Evolutionary conservation across 2,113 vertebrate species (phyloP), one percentile per base, ranked within the genome.

Genomic region (Cacatua alba): DNA sequence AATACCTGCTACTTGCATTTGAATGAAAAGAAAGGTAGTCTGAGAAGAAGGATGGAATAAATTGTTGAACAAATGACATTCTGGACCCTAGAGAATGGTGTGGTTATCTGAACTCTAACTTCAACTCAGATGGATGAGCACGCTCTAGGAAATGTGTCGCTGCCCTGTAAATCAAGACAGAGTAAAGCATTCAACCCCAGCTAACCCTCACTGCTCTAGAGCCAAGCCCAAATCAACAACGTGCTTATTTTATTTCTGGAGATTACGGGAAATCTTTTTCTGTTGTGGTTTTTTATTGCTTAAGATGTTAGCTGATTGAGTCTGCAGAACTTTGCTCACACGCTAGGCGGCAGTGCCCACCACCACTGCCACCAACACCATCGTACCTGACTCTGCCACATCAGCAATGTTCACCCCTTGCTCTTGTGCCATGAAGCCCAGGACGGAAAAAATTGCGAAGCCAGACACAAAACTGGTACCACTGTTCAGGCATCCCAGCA

Each of bases 381-480:
- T 99, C 99, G 98, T 99, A 99, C 99, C 99, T 99, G 99, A 99
- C 99, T 99, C 99, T 98, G 99, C 99, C 98, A 99, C 99, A 99
- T 99, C 99, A 95, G 99, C 99, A 99, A 99, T 99, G 99, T 99
- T 98, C 99, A 99, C 99, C 99, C 99, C 99, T 99, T 99, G 99
- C 97, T 99, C 99, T 99, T 99, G 99, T 99, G 99, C 99, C 99
- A 99, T 99, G 99, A 99, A 99, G 99, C 99, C 99, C 99, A 99
- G 99, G 99, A 99, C 98, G 99, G 99, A 99, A 99, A 99, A 99
- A 99, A 99, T 99, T 98, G 99, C 99, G 99, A 99, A 99, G 99
- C 99, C 99, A 98, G 99, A 99, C 98, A 99, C 99, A 99, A 99
- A 99, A 98, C 99, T 99, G 99, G 99, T 99, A 98, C 99, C 99